Evolutionary conservation across 2,113 vertebrate species (phyloP), one percentile per base, ranked within the genome.

Genomic region (Planiliza haematocheilus): DNA sequence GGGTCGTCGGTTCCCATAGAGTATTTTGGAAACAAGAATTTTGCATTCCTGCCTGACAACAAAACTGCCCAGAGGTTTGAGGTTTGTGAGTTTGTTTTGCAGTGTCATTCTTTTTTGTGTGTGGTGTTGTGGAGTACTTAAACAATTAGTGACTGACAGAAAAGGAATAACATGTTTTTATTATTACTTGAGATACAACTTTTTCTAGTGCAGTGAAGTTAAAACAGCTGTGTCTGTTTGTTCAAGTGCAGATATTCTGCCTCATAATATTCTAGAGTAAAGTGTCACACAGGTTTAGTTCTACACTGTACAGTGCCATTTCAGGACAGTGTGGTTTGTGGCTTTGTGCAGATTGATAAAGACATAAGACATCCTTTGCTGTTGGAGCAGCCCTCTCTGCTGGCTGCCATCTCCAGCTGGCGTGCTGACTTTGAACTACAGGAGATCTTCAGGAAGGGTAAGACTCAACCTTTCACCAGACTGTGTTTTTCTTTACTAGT

Each of bases 381-480:
- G 57, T 92, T 96, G 91, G 97, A 98, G 48, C 95, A 98, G 42
- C 91, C 95, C 46, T 83, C 88, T 1, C 87, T 99, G 61, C 96
- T 95, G 79, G 93, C 95, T 74, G 95, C 96, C 73, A 92, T 99
- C 86, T 96, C 95, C 86, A 89, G 94, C 74, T 94, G 97, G 93
- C 93, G 94, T 39, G 94, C 95, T 56, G 96, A 98, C 88, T 95
- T 96, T 88, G 97, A 98, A 83, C 94, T 98, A 65, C 98, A 99
- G 85, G 98, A 99, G 81, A 98, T 99, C 86, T 95, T 99, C 84
- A 96, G 96, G 76, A 95, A 96, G 95, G 97, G 97, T 98, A 88
- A 93, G 93, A 69, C 13, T 42, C 36, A 20, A 24, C 20, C n/a
- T 17, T 30, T 56, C 10, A 12, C 21, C 7, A 12, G 9, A 17